Evolutionary conservation across 2,888 invertebrate genomes (phyloP), one percentile per base, ranked within the genome.

Genomic region (Steromphala cineraria): DNA sequence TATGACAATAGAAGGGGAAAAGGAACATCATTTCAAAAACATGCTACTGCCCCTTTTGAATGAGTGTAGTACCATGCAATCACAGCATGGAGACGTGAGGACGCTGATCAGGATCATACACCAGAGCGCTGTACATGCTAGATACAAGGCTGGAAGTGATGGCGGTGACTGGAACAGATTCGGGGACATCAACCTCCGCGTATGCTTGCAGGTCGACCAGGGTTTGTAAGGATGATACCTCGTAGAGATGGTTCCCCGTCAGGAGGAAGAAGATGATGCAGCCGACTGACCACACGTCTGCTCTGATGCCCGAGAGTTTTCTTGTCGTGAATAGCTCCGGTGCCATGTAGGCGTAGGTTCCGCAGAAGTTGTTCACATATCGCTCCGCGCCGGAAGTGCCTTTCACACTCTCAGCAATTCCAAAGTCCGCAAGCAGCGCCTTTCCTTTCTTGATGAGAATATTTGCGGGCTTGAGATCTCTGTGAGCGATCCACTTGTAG

Each of bases 251-350:
- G 19, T 13, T n/a, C n/a, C 71, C 71, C 17, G 71, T n/a, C 71
- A 71, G 19, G 24, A 71, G 40, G 36, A n/a, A 71, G 71, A 40
- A 71, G 71, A 71, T 71, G 28, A 71, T 71, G n/a, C 71, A 71
- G 0, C 71, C 71, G 19, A 71, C 36, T 15, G 71, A 71, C 71
- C 71, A 71, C 40, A 71, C 71, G 71, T 71, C 71, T 8, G 71
- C 71, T 36, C 36, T 71, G 71, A 71, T 15, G 71, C 40, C 71
- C 19, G 71, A 71, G 24, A 24, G 40, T 4, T 7, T 31, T 13
- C 36, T 2, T 10, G 1, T 17, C 10, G 15, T 71, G 40, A 71
- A 5, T 3, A 71, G 24, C n/a, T 71, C 71, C 31, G 71, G 71
- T 71, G 71, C 71, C 71, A 71, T 71, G 31, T 71, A 71, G 19